Evolutionary conservation across 92 coral and sea anemone genomes (phyloP).

Genomic region (Heliopora coerulea): DNA sequence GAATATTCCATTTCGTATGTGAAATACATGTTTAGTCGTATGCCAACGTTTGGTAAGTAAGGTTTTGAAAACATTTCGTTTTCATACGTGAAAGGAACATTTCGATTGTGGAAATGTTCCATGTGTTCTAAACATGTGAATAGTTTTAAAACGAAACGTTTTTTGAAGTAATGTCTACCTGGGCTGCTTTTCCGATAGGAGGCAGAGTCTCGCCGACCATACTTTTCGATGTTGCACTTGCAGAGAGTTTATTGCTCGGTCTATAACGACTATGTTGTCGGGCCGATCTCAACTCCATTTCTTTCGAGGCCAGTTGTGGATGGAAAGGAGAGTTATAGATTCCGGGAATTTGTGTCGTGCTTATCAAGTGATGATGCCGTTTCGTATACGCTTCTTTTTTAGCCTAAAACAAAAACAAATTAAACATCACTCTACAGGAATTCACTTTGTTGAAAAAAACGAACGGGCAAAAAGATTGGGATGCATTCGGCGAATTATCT

Average conservation of each 20-base stretch:
- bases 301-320: conserved; percentile 65
- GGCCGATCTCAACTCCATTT: conserved; percentile 65
- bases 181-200: conserved; percentile 72
- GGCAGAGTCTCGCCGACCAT: conserved; percentile 39
- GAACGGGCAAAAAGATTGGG: no score
- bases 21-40: no score
- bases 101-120: no score
- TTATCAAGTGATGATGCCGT: conserved; percentile 77
- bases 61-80: no score
- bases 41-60: no score
- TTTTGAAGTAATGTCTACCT: conserved; percentile 46
- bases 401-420: conserved; percentile 51
- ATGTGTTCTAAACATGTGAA: no score
- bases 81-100: no score
- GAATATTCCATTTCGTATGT: no score
- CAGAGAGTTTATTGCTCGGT: conserved; percentile 44
- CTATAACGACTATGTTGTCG: conserved; percentile 62
- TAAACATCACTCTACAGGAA: no score
- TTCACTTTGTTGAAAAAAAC: no score
- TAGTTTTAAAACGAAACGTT: background rate
- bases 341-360: conserved; percentile 92
- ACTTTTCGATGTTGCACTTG: conserved; percentile 44
- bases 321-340: conserved; percentile 79
- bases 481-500: no score
- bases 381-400: conserved; percentile 66